A percentile compares a stretch with the other conserved stretches of the same genome.
Evolutionary conservation across 2,888 invertebrate species (phyloP).

Genomic region (Sussaba pulchella): DNA sequence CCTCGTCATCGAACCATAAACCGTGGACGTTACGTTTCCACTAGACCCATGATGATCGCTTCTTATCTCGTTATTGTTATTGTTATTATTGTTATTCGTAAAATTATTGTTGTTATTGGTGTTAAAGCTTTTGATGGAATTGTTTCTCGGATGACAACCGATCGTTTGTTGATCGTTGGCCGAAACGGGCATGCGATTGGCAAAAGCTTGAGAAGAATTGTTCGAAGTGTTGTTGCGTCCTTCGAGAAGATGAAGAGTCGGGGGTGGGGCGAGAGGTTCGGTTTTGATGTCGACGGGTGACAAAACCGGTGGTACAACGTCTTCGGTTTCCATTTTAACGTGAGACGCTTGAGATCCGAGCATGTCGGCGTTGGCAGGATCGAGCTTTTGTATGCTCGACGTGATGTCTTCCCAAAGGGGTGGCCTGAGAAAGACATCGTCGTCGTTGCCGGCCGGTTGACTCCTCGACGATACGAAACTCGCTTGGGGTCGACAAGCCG

Average conservation of each 20-base stretch:
- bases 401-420: slow-evolving; percentile 97
- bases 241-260: slow-evolving; percentile 86
- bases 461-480: slow-evolving; percentile 86
- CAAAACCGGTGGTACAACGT: slow-evolving; percentile 89
- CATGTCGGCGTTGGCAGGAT: slow-evolving; percentile 96
- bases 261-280: slow-evolving; percentile 86
- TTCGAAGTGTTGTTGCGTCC: slow-evolving; percentile 82
- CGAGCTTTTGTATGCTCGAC: slow-evolving; percentile 95
- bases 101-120: slow-evolving; percentile 66
- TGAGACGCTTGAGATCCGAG: slow-evolving; percentile 89
- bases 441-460: slow-evolving; percentile 87
- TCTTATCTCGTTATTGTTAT: slow-evolving; percentile 73
- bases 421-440: slow-evolving; percentile 94
- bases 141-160: slow-evolving; percentile 74
- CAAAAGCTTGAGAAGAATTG: slow-evolving; percentile 59
- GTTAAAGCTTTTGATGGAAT: slow-evolving; percentile 78
- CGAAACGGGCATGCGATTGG: slow-evolving; percentile 66
- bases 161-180: slow-evolving; percentile 79
- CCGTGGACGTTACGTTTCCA: slow-evolving; percentile 83
- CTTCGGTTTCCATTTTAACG: slow-evolving; percentile 92
- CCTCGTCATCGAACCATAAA: slow-evolving; percentile 86
- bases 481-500: slow-evolving; percentile 82
- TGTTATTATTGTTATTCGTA: slow-evolving; percentile 73
- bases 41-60: slow-evolving; percentile 77
- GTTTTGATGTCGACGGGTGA: slow-evolving; percentile 93